Base-by-base conservation (phyloP, 2,888 invertebrate genomes). In the Eristalis arbustorum region DNA sequence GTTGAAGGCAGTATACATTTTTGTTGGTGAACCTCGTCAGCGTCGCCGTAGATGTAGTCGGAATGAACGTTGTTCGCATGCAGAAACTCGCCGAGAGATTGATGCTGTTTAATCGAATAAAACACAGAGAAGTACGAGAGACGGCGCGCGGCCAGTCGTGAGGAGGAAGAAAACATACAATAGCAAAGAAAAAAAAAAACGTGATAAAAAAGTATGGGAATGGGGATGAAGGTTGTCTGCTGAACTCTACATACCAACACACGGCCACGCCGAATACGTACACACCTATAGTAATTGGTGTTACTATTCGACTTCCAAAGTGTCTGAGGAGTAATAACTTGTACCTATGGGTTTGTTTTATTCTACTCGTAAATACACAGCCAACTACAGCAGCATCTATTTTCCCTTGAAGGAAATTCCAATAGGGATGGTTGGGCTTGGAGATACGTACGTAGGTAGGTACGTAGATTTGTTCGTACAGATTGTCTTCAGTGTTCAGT, bases 201-300 rank as follows among this genome's bases (percentile, higher is more conserved):
- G n/a, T 57, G 25, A 25, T 25, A 56, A 77, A 71, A 34, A 63
- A 59, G 61, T 75, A 68, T 79, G 75, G 83, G 87, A 87, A 78
- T 83, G 83, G 72, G 87, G 87, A 87, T 87, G 87, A 87, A 87
- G 87, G 87, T 87, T 87, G 87, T 87, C 87, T 87, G 87, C 67
- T 87, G 87, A 87, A 87, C 87, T 83, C 78, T 75, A 75, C 83
- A 78, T 8, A 49, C 49, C 49, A 49, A 49, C 66, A 59, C 40
- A 59, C 40, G 59, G 40, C 56, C 42, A 31, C 23, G 49, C 14
- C 61, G 56, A 42, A 31, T 23, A 59, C 22, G 11, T 18, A 56
- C 2, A 75, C 66, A 64, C 42, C 34, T 80, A 77, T 31, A 40
- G 59, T 82, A 63, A 82, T 79, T 75, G 83, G 57, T 63, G 66